Conservation (phyloP, 1,140 invertebrate genomes). For the Dendroctonus valens region DNA sequence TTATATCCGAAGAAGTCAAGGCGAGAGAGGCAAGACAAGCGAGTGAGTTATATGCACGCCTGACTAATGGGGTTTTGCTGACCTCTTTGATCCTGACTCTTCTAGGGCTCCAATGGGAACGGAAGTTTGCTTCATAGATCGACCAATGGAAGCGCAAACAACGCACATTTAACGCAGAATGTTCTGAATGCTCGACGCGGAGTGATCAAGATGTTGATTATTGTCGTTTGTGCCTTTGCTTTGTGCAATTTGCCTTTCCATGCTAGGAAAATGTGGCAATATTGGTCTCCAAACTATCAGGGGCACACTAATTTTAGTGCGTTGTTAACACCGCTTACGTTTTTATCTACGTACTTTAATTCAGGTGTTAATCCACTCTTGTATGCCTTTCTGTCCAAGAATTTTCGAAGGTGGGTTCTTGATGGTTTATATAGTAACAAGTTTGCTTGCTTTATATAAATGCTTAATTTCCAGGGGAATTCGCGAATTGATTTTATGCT, state of each 20-base stretch:
- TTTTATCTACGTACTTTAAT: slow-evolving; percentile 80
- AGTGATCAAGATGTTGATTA: slow-evolving; percentile 72
- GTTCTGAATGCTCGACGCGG: slow-evolving; percentile 69
- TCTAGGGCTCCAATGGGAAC: too few species aligned
- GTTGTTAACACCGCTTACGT: slow-evolving; percentile 77
- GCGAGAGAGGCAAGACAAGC: neutral
- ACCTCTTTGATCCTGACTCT: too few species aligned
- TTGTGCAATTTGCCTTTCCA: slow-evolving; percentile 83
- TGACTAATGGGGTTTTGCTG: neutral
- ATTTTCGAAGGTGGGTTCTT: slow-evolving; percentile 58
- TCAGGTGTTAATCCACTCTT: slow-evolving; percentile 81
- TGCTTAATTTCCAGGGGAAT: neutral
- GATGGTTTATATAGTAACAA: neutral
- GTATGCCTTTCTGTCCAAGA: slow-evolving; percentile 80
- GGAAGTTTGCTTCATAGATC: neutral
- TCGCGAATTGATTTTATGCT: neutral
- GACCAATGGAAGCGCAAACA: slow-evolving; percentile 1
- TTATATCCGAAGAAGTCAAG: slow-evolving; percentile 5
- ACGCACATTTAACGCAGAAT: slow-evolving; percentile 52
- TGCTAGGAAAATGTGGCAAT: slow-evolving; percentile 77
- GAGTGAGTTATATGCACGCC: neutral
- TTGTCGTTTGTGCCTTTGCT: slow-evolving; percentile 76
- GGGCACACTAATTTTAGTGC: slow-evolving; percentile 59
- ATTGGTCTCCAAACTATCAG: slow-evolving; percentile 53
- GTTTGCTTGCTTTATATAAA: too few species aligned